Conservation (phyloP, 1,140 invertebrate genomes). For the Caligus rogercresseyi region DNA sequence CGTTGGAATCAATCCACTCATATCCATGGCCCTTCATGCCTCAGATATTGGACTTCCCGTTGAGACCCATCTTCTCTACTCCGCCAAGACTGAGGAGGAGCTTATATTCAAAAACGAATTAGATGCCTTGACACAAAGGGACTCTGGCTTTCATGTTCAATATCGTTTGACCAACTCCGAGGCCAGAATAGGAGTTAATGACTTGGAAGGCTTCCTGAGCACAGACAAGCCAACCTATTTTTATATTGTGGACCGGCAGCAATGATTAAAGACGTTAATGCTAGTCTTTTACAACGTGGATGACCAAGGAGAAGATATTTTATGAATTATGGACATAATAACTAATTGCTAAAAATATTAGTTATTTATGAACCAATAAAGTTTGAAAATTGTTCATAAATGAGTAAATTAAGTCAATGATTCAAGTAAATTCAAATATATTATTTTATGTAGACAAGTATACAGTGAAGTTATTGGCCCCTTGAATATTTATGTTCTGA, state of each 20-base stretch:
- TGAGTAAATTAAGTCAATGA: too few species aligned
- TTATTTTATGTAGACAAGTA: too few species aligned
- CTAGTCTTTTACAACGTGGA: neutral
- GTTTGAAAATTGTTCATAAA: too few species aligned
- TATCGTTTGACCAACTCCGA: neutral
- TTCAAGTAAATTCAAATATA: too few species aligned
- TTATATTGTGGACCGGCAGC: neutral
- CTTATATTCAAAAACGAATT: neutral
- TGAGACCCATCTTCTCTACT: neutral
- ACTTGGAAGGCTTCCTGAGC: neutral
- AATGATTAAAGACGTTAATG: neutral
- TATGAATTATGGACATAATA: neutral
- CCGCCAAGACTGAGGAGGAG: neutral
- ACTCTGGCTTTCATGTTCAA: neutral
- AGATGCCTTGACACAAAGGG: neutral
- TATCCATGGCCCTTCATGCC: neutral
- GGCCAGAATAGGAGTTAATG: neutral
- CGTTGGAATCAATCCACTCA: neutral
- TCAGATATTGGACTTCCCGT: neutral
- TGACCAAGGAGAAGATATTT: neutral
- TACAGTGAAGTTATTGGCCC: too few species aligned
- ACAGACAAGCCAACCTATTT: neutral
- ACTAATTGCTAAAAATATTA: too few species aligned
- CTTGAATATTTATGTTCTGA: too few species aligned
- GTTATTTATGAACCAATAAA: too few species aligned